phyloP scores from a whole-genome alignment of 2,113 vertebrate species.

The Antidorcas marsupialis region DNA sequence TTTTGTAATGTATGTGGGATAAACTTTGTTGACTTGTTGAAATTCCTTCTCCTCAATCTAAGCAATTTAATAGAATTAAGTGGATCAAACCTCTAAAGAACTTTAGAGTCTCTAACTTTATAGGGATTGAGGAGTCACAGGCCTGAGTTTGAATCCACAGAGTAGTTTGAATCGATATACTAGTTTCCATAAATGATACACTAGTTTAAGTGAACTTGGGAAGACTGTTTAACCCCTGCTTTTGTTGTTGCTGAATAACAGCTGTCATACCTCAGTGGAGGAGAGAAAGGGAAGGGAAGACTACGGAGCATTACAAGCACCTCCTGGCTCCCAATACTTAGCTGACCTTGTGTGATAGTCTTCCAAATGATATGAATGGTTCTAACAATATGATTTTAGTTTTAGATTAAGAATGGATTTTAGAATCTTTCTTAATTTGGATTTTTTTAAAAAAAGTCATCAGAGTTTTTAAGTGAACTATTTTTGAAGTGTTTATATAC shows the following conservation, averaged over 20 bases:
- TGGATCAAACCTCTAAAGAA: constrained; percentile 18
- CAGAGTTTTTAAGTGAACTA: background rate
- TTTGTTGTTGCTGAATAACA: background rate
- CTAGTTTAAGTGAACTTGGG: background rate
- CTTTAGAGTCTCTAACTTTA: background rate
- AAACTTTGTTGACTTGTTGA: background rate
- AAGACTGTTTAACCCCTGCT: background rate
- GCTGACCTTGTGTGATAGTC: background rate
- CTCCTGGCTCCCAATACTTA: background rate
- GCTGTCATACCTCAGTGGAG: background rate
- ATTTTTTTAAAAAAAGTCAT: background rate
- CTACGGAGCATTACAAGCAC: background rate
- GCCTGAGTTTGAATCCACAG: background rate
- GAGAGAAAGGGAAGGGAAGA: background rate
- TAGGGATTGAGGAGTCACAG: background rate
- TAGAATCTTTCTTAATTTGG: background rate
- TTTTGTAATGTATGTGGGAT: background rate
- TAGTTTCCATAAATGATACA: background rate
- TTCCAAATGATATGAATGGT: background rate
- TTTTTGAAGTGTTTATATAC: background rate
- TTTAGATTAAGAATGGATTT: background rate
- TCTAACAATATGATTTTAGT: background rate
- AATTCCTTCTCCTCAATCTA: background rate
- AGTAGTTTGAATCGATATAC: background rate
- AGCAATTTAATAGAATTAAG: constrained; percentile 33